Percentiles rank a stretch among this genome's conserved stretches.
Conservation (phyloP, 2,888 invertebrate species). For the Pseudoips prasinana region DNA sequence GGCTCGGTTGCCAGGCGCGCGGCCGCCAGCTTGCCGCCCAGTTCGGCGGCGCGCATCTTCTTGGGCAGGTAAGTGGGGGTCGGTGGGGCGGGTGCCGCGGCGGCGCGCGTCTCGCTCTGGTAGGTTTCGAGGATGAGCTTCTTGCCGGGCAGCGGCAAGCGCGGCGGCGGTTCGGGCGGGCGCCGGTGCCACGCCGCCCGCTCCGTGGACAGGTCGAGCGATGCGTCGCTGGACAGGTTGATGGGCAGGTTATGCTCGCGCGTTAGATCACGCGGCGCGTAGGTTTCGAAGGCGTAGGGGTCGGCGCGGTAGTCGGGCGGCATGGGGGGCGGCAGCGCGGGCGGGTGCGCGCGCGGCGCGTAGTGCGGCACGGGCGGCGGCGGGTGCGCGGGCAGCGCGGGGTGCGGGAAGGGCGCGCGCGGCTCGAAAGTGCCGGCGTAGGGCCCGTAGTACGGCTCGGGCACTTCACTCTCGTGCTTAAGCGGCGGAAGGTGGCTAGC, state of each 20-base stretch:
- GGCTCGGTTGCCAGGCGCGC: slow-evolving; percentile 40
- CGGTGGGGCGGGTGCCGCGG: slow-evolving; percentile 50
- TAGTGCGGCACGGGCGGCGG: slow-evolving; percentile 42
- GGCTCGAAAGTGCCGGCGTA: slow-evolving; percentile 36
- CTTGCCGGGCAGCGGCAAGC: slow-evolving; percentile 71
- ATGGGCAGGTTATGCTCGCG: slow-evolving; percentile 75
- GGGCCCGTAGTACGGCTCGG: slow-evolving; percentile 46
- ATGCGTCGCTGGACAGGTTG: slow-evolving; percentile 75
- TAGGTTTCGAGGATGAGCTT: slow-evolving; percentile 76
- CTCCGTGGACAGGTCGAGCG: slow-evolving; percentile 68
- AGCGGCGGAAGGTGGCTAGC: slow-evolving; percentile 47
- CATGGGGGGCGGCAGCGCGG: slow-evolving; percentile 37
- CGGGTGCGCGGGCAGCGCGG: slow-evolving; percentile 45
- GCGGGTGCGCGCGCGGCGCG: slow-evolving; percentile 39
- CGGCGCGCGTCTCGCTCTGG: slow-evolving; percentile 66
- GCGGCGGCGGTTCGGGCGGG: slow-evolving; percentile 57
- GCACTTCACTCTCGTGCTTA: slow-evolving; percentile 60
- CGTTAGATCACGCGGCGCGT: slow-evolving; percentile 53
- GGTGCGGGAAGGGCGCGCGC: slow-evolving; percentile 41
- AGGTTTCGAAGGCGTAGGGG: slow-evolving; percentile 57
- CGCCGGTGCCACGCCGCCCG: slow-evolving; percentile 66
- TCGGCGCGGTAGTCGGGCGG: slow-evolving; percentile 62
- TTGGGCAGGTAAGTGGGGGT: slow-evolving; percentile 73
- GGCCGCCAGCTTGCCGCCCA: slow-evolving; percentile 68
- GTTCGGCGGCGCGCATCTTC: slow-evolving; percentile 77